These are phyloP conservation scores for Tortrix viridana DNA, from an alignment of 2,888 invertebrate species.

Conservation along the genomic window DNA sequence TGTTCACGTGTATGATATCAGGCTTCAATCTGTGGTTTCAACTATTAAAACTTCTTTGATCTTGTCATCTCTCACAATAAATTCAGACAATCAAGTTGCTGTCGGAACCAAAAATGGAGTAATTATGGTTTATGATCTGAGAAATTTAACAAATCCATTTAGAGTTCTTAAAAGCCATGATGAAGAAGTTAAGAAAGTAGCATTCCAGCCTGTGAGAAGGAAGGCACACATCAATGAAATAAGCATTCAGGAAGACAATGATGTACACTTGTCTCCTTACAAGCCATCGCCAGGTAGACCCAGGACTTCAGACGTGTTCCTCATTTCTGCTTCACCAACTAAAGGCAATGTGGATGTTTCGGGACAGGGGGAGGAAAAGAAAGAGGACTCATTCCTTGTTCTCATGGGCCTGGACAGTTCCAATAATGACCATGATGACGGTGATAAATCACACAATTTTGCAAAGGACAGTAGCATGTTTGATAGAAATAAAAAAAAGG, in stretches of 20 bases:
- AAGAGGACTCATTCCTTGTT: conserved; percentile 73
- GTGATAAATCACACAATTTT: conserved; percentile 57
- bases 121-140: conserved; percentile 81
- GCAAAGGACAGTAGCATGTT: conserved; percentile 62
- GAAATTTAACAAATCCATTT: conserved; percentile 76
- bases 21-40: conserved; percentile 74
- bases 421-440: conserved; percentile 60
- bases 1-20: conserved; percentile 83
- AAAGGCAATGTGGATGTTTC: conserved; percentile 54
- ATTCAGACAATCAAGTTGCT: conserved; percentile 78
- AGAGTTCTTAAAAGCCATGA: conserved; percentile 79
- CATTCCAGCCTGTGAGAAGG: conserved; percentile 73
- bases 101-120: conserved; percentile 83
- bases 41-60: conserved; percentile 69
- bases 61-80: conserved; percentile 70
- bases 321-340: conserved; percentile 69
- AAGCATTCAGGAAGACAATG: conserved; percentile 72
- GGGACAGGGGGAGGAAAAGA: conserved; percentile 55
- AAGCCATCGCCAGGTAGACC: conserved; percentile 60
- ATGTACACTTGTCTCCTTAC: conserved; percentile 52
- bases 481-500: conserved; percentile 59
- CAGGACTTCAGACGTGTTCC: conserved; percentile 71
- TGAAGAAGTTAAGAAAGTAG: conserved; percentile 73
- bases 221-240: conserved; percentile 65
- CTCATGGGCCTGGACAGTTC: conserved; percentile 75